Conservation (phyloP, 2,797 vertebrate species). For the Sebastes vulpes region DNA sequence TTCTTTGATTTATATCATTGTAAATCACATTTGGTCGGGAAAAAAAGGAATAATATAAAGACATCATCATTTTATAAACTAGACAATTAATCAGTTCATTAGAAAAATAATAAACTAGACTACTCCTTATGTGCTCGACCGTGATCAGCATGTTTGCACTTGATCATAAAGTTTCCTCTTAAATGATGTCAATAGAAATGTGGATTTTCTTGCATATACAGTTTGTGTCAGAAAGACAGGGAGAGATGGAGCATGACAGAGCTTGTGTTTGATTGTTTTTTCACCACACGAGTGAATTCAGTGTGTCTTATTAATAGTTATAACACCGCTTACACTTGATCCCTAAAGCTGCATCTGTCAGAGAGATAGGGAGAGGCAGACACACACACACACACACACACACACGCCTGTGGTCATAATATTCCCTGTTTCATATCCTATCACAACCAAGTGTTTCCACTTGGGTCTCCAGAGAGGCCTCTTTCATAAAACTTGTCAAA, state of each 20-base stretch:
- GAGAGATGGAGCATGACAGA: neutral
- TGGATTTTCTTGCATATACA: neutral
- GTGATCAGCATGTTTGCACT: neutral
- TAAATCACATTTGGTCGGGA: neutral
- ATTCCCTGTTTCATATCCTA: conserved; percentile 25
- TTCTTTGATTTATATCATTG: neutral
- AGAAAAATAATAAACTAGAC: neutral
- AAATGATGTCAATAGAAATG: neutral
- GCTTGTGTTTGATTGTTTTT: conserved; percentile 27
- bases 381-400: neutral
- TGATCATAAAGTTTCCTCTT: neutral
- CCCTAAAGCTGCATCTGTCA: conserved; percentile 43
- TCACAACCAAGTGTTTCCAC: conserved; percentile 42
- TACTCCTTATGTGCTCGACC: neutral
- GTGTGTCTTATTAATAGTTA: conserved; percentile 33
- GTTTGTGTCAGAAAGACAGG: neutral
- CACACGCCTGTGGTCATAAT: conserved; percentile 1
- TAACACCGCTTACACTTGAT: neutral
- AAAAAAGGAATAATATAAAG: neutral
- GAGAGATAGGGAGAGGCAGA: neutral
- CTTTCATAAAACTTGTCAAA: conserved; percentile 51
- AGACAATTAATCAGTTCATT: neutral
- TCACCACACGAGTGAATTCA: neutral
- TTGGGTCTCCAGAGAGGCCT: conserved; percentile 23
- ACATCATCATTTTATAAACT: neutral